Evolutionary conservation across 2,888 invertebrate species (phyloP).

Genomic region (Anthophora plumipes): DNA sequence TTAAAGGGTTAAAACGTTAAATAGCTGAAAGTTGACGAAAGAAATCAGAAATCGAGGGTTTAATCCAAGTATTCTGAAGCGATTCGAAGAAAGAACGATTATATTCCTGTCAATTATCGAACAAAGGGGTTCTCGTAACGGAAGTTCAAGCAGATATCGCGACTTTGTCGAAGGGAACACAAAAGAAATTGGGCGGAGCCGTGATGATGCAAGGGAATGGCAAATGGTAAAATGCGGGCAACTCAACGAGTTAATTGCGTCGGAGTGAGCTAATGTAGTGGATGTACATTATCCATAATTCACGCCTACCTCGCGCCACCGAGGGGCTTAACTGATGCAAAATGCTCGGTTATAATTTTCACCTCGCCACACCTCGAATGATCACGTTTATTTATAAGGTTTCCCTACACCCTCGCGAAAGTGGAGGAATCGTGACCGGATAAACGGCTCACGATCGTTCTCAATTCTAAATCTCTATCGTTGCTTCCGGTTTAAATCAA

Average conservation of each 20-base stretch:
- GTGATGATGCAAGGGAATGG: not conserved
- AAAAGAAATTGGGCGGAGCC: conserved; percentile 18
- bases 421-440: not conserved
- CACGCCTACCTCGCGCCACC: conserved; percentile 46
- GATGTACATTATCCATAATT: conserved; percentile 67
- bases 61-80: not conserved
- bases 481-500: not conserved
- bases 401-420: conserved; percentile 8
- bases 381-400: conserved; percentile 63
- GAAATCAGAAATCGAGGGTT: too few species aligned
- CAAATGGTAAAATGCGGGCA: conserved; percentile 42
- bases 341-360: conserved; percentile 64
- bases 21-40: too few species aligned
- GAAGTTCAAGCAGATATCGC: not conserved
- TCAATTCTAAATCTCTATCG: not conserved
- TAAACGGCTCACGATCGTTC: not conserved
- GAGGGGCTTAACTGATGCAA: conserved; percentile 51
- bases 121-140: not conserved
- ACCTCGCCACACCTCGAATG: conserved; percentile 60
- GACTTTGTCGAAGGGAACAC: not conserved
- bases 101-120: not conserved
- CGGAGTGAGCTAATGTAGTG: conserved; percentile 52
- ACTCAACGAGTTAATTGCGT: conserved; percentile 58
- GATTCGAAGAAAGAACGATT: too few species aligned
- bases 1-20: too few species aligned